Percentiles rank a stretch among this genome's conserved stretches.
Conservation (phyloP, 2,113 vertebrate species). For the Cromileptes altivelis region DNA sequence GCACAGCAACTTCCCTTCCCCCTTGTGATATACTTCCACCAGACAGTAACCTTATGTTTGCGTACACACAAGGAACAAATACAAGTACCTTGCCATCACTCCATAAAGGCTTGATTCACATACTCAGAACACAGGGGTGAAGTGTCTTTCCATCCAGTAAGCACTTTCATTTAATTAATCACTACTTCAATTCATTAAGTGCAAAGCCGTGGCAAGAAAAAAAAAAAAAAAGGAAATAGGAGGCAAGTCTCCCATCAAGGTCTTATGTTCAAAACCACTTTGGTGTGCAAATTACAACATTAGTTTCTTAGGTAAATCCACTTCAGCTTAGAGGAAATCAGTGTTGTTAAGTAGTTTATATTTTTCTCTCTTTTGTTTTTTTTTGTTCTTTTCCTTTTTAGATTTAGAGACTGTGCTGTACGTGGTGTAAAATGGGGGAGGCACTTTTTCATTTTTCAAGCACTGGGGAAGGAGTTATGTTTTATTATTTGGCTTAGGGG, state of each 20-base stretch:
- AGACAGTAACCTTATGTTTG: conserved; percentile 54
- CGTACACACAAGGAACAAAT: conserved; percentile 36
- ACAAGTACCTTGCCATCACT: conserved; percentile 44
- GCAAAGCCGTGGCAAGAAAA: conserved; percentile 28
- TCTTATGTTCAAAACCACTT: conserved; percentile 56
- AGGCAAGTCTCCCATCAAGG: conserved; percentile 44
- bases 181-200: conserved; percentile 71
- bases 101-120: conserved; percentile 68
- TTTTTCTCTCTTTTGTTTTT: too few relatives aligned
- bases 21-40: conserved; percentile 27
- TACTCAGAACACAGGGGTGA: conserved; percentile 65
- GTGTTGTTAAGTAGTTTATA: neutral
- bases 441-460: too few relatives aligned
- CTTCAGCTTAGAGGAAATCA: neutral
- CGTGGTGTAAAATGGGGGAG: too few relatives aligned
- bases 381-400: too few relatives aligned
- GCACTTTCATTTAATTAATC: conserved; percentile 70
- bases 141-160: conserved; percentile 54
- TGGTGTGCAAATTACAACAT: conserved; percentile 41
- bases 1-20: conserved; percentile 42
- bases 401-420: too few relatives aligned
- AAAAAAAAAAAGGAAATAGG: conserved; percentile 19
- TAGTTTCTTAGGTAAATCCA: conserved; percentile 49
- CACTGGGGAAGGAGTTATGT: too few relatives aligned
- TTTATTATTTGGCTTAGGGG: too few relatives aligned